Evolutionary conservation across 2,797 vertebrate species (phyloP).

Genomic region (Varecia variegata): DNA sequence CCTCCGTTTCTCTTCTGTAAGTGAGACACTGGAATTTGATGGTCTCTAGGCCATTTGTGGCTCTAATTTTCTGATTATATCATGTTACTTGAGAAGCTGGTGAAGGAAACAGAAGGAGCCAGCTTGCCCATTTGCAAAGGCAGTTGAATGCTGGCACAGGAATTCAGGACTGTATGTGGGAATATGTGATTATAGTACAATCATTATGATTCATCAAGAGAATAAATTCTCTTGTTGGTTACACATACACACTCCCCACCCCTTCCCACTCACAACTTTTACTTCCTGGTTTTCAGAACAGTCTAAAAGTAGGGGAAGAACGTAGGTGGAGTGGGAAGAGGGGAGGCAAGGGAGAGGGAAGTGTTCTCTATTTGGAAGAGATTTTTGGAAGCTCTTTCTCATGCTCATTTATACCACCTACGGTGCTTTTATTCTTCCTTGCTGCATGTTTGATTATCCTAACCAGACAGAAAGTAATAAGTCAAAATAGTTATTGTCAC

Average conservation of each 20-base stretch:
- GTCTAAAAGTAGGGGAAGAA: conserved; percentile 68
- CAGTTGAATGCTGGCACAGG: conserved; percentile 24
- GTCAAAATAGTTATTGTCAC: conserved; percentile 70
- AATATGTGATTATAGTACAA: conserved; percentile 73
- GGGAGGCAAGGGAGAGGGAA: conserved; percentile 9
- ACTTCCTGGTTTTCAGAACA: conserved; percentile 74
- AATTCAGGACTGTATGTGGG: conserved; percentile 58
- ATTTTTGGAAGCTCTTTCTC: conserved; percentile 58
- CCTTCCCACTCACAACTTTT: conserved; percentile 74
- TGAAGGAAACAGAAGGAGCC: conserved; percentile 42
- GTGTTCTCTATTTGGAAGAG: conserved; percentile 60
- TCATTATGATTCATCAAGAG: conserved; percentile 76
- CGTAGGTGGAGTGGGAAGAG: conserved; percentile 60
- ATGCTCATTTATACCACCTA: conserved; percentile 68
- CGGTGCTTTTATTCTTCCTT: conserved; percentile 63
- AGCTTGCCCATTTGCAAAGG: conserved; percentile 37
- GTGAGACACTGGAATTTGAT: not conserved
- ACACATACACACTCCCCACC: conserved; percentile 64
- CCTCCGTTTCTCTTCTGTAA: not conserved
- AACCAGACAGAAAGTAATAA: conserved; percentile 70
- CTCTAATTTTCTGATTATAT: conserved; percentile 9
- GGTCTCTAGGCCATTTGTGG: not conserved
- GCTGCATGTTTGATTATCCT: conserved; percentile 70
- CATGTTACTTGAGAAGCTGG: conserved; percentile 38
- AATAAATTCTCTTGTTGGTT: conserved; percentile 74